Evolutionary conservation across 2,888 invertebrate genomes (phyloP), one percentile per base, ranked within the genome.

Genomic region (Lasioglossum villosulum): DNA sequence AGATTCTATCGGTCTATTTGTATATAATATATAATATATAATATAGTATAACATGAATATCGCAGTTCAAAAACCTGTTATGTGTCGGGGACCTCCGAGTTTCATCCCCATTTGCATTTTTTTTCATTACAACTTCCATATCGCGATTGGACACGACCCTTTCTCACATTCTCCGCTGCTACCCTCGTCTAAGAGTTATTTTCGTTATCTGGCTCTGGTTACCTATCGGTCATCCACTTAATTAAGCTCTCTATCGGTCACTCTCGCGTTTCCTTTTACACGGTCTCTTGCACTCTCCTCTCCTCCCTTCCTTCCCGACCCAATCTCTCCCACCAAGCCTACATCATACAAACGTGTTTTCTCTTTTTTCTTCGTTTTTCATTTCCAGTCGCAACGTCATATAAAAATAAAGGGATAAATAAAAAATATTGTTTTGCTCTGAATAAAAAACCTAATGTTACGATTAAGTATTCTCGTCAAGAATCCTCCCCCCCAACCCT

Each of bases 391-490:
- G 84, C 89, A 86, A 89, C 85, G 86, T 87, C 82, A 77, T 93
- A 93, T 92, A 94, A 94, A 94, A 94, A 94, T 94, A 94, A 94
- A 92, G 90, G 89, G 92, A 90, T 90, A 93, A 94, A 94, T 93
- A 93, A 94, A 93, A 93, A 94, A 94, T 94, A 94, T 93, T 86
- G 89, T 92, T 92, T 91, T 91, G 83, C 90, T 93, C 89, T 93
- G 86, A 91, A 91, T 94, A 92, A 92, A 93, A 93, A 93, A 92
- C 80, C 76, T 88, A 90, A 88, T 78, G 81, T 83, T 90, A 88
- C 70, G 59, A 16, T 82, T 75, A 88, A 90, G 71, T 82, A 83
- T 83, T 72, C 72, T 72, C 82, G 52, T 83, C 78, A 37, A 83
- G 78, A 83, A 83, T 42, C 34, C 72, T 34, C 66, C 70, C 37